Conservation (phyloP, 2,797 vertebrate species). For the Argya squamiceps region DNA sequence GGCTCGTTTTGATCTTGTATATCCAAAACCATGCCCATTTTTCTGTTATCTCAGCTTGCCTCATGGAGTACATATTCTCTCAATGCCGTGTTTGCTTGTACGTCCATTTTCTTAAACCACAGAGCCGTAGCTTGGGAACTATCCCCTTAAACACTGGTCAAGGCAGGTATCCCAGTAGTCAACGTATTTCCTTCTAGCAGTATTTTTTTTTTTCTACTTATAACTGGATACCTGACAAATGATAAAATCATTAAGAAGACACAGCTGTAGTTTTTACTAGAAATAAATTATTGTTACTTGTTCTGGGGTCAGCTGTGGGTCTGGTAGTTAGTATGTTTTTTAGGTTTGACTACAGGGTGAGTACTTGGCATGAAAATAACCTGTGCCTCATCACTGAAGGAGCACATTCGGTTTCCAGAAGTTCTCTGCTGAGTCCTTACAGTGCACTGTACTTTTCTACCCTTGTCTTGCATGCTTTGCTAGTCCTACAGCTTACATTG, state of each 20-base stretch:
- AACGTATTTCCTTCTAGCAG: not conserved
- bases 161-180: not conserved
- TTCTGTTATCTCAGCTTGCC: not conserved
- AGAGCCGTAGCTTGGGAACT: not conserved
- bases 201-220: not conserved
- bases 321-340: not conserved
- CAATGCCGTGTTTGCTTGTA: not conserved
- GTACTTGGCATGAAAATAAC: not conserved
- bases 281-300: not conserved
- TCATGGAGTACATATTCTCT: not conserved
- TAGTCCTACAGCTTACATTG: not conserved
- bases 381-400: not conserved
- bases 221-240: not conserved
- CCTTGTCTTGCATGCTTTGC: not conserved
- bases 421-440: not conserved
- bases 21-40: not conserved
- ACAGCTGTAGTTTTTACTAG: not conserved
- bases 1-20: not conserved
- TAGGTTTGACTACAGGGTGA: not conserved
- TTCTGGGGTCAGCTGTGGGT: not conserved
- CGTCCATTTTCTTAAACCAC: not conserved
- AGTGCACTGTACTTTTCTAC: not conserved
- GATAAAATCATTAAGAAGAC: not conserved
- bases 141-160: not conserved
- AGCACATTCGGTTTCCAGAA: not conserved